phyloP scores from a whole-genome alignment of 1,140 invertebrate species.

The Panagrolaimus sp. region DNA sequence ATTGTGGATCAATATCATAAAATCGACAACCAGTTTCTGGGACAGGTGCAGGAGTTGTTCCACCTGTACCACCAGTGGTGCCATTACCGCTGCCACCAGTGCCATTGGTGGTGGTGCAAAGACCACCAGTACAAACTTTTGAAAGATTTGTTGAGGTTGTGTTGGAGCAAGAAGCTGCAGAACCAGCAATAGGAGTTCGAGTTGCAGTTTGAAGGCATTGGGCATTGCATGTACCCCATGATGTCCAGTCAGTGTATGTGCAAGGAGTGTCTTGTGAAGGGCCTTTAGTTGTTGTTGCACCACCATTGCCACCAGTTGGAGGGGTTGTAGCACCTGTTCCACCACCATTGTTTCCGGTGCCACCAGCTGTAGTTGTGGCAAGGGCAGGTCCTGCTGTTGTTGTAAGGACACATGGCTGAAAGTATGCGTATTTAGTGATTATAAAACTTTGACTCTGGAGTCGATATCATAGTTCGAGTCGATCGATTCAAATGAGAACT shows the following conservation, averaged over 20 bases:
- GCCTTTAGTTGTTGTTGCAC: too few species aligned
- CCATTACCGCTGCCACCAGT: neutral
- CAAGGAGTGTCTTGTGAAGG: neutral
- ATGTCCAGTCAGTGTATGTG: neutral
- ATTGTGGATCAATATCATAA: neutral
- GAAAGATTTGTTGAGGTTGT: neutral
- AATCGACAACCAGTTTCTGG: constrained; percentile 9
- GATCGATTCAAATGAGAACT: neutral
- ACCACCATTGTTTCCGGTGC: too few species aligned
- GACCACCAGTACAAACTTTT: neutral
- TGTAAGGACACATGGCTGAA: too few species aligned
- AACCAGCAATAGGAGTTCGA: neutral
- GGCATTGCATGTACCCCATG: neutral
- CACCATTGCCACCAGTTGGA: too few species aligned
- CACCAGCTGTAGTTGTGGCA: too few species aligned
- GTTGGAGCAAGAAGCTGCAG: neutral
- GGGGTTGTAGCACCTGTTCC: too few species aligned
- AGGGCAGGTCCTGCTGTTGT: too few species aligned
- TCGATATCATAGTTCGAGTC: too few species aligned
- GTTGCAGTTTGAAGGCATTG: neutral
- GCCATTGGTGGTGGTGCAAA: neutral
- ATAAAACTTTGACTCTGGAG: too few species aligned
- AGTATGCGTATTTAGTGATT: too few species aligned
- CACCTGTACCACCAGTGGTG: too few species aligned
- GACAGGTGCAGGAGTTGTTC: too few species aligned